Evolutionary conservation across 1,140 invertebrate genomes (phyloP).

Genomic region (Delia radicum): DNA sequence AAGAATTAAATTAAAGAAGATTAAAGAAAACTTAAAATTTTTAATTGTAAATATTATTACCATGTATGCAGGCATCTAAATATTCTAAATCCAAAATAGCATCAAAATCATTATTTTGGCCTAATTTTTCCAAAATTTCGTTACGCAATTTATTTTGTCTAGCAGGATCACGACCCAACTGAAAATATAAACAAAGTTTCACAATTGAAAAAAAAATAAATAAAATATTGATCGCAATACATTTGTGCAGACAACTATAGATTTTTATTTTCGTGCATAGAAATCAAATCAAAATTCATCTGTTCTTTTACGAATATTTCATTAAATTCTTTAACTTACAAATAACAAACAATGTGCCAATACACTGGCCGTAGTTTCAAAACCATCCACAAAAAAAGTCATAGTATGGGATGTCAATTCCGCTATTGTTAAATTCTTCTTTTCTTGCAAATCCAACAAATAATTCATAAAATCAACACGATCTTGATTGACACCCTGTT

Average conservation of each 20-base stretch:
- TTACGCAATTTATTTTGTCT: slow-evolving; percentile 36
- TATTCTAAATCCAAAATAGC: slow-evolving; percentile 39
- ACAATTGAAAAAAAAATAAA: neutral
- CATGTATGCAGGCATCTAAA: slow-evolving; percentile 45
- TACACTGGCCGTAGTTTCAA: slow-evolving; percentile 42
- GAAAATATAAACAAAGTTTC: neutral
- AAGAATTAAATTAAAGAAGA: too few species aligned
- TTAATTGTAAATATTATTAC: slow-evolving; percentile 26
- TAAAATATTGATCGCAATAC: neutral
- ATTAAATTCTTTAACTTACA: slow-evolving; percentile 21
- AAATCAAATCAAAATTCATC: too few species aligned
- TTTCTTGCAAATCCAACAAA: slow-evolving; percentile 48
- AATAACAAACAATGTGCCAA: slow-evolving; percentile 35
- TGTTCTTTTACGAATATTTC: too few species aligned
- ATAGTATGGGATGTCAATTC: slow-evolving; percentile 35
- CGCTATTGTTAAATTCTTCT: slow-evolving; percentile 30
- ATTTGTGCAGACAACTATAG: too few species aligned
- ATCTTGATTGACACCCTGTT: slow-evolving; percentile 28
- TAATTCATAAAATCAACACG: slow-evolving; percentile 54
- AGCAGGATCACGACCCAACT: slow-evolving; percentile 32
- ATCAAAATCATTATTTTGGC: slow-evolving; percentile 33
- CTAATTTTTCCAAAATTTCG: slow-evolving; percentile 46
- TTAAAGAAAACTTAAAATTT: too few species aligned
- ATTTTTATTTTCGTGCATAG: too few species aligned
- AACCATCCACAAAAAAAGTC: slow-evolving; percentile 48